Conservation (phyloP, 2,113 vertebrate species). For the Cochlearius cochlearius region DNA sequence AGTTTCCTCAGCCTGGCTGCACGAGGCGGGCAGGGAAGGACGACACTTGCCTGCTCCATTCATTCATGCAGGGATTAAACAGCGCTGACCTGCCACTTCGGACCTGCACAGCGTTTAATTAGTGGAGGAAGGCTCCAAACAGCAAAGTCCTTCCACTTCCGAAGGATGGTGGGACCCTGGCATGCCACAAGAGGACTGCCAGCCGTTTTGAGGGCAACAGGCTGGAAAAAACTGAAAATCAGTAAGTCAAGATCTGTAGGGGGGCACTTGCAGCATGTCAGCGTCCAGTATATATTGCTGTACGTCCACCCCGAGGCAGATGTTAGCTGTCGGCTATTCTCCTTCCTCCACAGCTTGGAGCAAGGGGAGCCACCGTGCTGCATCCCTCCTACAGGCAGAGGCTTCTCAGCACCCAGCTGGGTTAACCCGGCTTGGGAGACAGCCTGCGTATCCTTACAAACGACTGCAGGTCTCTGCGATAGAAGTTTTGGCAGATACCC, state of each 20-base stretch:
- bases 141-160: not conserved
- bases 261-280: too few species aligned
- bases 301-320: not conserved
- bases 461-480: not conserved
- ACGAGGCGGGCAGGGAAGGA: not conserved
- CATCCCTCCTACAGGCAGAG: not conserved
- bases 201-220: fast-evolving
- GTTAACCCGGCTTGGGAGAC: not conserved
- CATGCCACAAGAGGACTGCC: not conserved
- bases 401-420: not conserved
- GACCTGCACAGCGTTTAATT: not conserved
- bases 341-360: not conserved
- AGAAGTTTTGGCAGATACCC: not conserved
- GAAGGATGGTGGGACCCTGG: not conserved
- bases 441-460: not conserved
- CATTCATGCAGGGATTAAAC: not conserved
- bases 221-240: not conserved
- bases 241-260: too few species aligned
- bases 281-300: fast-evolving
- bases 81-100: not conserved
- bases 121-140: not conserved
- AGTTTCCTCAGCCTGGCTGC: not conserved
- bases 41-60: not conserved
- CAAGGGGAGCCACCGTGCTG: not conserved
- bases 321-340: fast-evolving